Conservation (phyloP, 2,888 invertebrate species). For the Saturnia japonica region DNA sequence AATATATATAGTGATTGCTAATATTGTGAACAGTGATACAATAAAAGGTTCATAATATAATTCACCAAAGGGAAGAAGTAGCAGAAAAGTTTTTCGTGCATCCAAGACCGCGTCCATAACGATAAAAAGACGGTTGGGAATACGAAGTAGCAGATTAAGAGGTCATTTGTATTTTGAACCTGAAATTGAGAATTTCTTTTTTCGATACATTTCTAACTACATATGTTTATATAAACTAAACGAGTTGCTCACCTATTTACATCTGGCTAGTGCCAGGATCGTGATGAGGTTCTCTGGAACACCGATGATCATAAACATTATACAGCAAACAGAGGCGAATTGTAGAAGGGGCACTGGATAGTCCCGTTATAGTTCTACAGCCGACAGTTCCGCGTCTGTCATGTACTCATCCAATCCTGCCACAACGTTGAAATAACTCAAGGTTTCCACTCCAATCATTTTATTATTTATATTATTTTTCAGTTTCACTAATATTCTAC, state of each 20-base stretch:
- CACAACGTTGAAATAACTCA: background rate
- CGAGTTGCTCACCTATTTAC: background rate
- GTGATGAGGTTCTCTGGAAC: background rate
- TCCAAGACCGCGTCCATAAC: conserved; percentile 23
- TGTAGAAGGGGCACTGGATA: background rate
- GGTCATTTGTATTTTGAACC: conserved; percentile 28
- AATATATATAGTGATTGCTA: conserved; percentile 29
- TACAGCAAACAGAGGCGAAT: background rate
- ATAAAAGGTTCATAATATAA: conserved; percentile 22
- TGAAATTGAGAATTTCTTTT: conserved; percentile 20
- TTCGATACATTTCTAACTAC: background rate
- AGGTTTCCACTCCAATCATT: background rate
- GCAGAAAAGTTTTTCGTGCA: conserved; percentile 23
- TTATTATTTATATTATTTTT: background rate
- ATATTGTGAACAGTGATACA: conserved; percentile 14
- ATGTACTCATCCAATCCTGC: background rate
- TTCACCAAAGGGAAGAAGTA: conserved; percentile 23
- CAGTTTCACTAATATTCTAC: background rate
- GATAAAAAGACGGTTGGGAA: conserved; percentile 5
- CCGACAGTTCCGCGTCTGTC: background rate
- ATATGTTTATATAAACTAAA: background rate
- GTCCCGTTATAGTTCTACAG: background rate
- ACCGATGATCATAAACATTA: background rate
- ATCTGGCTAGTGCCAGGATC: background rate
- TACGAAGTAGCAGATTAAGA: conserved; percentile 23